Base-by-base conservation (phyloP, 1,140 invertebrate genomes). In the Ephestia elutella region DNA sequence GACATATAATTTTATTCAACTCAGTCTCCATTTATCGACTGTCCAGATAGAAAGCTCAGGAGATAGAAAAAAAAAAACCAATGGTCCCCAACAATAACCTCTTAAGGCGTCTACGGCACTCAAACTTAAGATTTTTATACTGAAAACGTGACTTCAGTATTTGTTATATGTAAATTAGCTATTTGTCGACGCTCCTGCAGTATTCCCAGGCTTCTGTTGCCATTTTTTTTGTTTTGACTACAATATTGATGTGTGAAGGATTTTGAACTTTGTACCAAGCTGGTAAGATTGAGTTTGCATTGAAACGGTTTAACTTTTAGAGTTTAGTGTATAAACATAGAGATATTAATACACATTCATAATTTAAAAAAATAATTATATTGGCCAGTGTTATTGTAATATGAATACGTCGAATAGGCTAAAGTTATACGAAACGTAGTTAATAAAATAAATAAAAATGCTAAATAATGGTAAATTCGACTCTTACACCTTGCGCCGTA, bases 91-190 rank as follows among this genome's bases (percentile, higher is more conserved):
- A 44, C 38, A 44, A 44, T 44, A 44, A 44, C 38, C 38, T 44
- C 38, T 44, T 44, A 44, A 44, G 38, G 49, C 18, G 49, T 50
- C 20, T 15, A 15, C 15, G 17, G 50, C 13, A 9, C 50, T 53
- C 50, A 56, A 56, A 56, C 35, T n/a, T 44, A 56, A 18, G 35
- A 44, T 56, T 56, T 56, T 48, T 48, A 25, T 20, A 25, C 54
- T 48, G 54, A 56, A 44, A 56, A 56, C 54, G 35, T 48, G 54
- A 44, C 35, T 56, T 56, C 54, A 56, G 35, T 20, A 56, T 56
- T 25, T 44, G 35, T 85, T 82, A 79, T 82, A 85, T 85, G 82
- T 82, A 82, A 85, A 85, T 85, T 76, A 82, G 75, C 74, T 73
- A 80, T 85, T 82, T 85, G 70, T 72, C 67, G 62, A 50, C 49